Conservation (phyloP, 2,888 invertebrate species). For the Autographa gamma region DNA sequence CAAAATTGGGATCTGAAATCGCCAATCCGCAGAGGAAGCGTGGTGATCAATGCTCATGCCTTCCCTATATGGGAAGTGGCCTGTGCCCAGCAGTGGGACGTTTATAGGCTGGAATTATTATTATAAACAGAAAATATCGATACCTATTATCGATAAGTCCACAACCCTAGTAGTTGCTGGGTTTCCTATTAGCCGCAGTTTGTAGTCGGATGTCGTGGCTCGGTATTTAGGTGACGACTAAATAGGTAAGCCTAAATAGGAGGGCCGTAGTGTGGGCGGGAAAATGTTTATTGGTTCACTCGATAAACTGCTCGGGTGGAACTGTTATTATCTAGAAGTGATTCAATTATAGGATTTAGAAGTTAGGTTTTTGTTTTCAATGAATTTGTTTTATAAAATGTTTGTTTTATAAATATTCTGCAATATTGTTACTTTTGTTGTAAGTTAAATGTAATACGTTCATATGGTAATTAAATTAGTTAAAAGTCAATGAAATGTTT, state of each 20-base stretch:
- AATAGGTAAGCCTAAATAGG: constrained; percentile 33
- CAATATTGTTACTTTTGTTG: too few relatives aligned
- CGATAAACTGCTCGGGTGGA: background rate
- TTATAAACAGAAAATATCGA: constrained; percentile 21
- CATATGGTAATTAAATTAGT: too few relatives aligned
- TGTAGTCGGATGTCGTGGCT: constrained; percentile 36
- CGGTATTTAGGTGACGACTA: constrained; percentile 17
- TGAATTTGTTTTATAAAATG: background rate
- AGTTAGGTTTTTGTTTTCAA: background rate
- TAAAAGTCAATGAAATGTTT: too few relatives aligned
- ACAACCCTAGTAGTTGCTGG: constrained; percentile 25
- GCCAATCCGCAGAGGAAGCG: too few relatives aligned
- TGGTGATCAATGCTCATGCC: too few relatives aligned
- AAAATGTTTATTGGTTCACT: background rate
- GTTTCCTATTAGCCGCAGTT: constrained; percentile 27
- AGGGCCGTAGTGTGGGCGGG: background rate
- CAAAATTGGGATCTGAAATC: too few relatives aligned
- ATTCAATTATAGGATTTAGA: background rate
- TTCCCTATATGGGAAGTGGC: too few relatives aligned
- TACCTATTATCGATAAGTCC: constrained; percentile 6
- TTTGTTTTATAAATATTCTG: too few relatives aligned
- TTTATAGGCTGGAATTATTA: too few relatives aligned
- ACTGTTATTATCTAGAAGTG: background rate
- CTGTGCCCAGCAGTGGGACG: too few relatives aligned
- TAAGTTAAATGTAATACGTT: too few relatives aligned